These are phyloP conservation scores for Spermophilus dauricus DNA, from an alignment of 2,113 vertebrate species.

Conservation along the genomic window DNA sequence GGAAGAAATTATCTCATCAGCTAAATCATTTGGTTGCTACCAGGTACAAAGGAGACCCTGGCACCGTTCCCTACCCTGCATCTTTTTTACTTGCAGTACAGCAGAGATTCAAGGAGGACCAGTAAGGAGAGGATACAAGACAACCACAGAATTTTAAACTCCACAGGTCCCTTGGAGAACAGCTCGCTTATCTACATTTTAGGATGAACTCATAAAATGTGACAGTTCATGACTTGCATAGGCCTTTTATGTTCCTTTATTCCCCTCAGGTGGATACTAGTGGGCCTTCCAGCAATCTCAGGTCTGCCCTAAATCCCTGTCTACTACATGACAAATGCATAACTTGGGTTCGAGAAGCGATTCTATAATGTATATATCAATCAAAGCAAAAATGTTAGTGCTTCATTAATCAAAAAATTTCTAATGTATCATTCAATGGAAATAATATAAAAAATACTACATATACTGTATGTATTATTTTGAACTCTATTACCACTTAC, in stretches of 20 bases:
- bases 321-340: not conserved
- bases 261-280: not conserved
- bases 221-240: too few species aligned
- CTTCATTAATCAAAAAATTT: not conserved
- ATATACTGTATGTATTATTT: not conserved
- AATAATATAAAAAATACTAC: not conserved
- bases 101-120: not conserved
- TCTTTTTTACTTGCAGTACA: not conserved
- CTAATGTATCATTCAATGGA: not conserved
- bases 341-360: not conserved
- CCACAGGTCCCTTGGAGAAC: not conserved
- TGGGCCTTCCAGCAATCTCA: not conserved
- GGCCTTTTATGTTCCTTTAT: not conserved
- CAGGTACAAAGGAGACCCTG: not conserved
- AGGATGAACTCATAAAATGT: too few species aligned
- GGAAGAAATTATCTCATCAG: not conserved
- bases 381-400: not conserved
- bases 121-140: not conserved
- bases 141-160: not conserved
- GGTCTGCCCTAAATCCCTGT: not conserved
- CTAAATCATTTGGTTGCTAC: not conserved
- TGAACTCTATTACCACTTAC: not conserved
- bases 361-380: not conserved
- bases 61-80: fast-evolving
- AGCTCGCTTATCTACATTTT: not conserved